A percentile compares a stretch with the other conserved stretches of the same genome.
Evolutionary conservation across 1,140 invertebrate genomes (phyloP).

Genomic region (Tetragonula clypearis): DNA sequence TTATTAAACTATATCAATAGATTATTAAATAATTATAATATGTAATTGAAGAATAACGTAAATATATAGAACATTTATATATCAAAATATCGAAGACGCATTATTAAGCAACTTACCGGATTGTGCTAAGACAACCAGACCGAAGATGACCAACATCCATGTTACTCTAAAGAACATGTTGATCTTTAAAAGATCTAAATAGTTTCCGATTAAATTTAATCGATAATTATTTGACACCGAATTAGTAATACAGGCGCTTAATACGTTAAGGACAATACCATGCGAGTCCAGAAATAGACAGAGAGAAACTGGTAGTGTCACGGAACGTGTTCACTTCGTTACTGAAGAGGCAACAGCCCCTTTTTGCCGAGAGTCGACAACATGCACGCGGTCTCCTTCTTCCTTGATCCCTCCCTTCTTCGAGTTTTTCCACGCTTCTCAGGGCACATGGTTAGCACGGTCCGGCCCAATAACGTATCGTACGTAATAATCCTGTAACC

Average conservation of each 20-base stretch:
- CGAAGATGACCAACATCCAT: constrained; percentile 30
- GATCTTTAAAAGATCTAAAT: not conserved
- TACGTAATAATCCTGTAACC: constrained; percentile 34
- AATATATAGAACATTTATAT: too few species aligned
- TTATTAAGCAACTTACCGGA: constrained; percentile 50
- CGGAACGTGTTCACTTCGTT: constrained; percentile 53
- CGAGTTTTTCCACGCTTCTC: not conserved
- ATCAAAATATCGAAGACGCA: not conserved
- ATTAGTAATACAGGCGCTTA: not conserved
- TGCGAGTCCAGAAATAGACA: not conserved
- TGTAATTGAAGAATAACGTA: too few species aligned
- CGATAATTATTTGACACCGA: not conserved
- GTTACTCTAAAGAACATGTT: constrained; percentile 33
- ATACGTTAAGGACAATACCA: not conserved
- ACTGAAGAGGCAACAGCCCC: constrained; percentile 63
- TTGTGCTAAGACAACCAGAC: constrained; percentile 33
- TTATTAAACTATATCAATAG: too few species aligned
- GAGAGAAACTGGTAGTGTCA: constrained; percentile 30
- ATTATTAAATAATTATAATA: too few species aligned
- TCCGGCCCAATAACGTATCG: constrained; percentile 34
- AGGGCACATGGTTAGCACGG: not conserved
- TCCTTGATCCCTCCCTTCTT: constrained; percentile 15
- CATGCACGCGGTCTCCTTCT: constrained; percentile 27
- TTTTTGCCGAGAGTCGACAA: constrained; percentile 40
- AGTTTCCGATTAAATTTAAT: not conserved